phyloP scores from a whole-genome alignment of 2,113 vertebrate genomes.

The Hipposideros armiger region DNA sequence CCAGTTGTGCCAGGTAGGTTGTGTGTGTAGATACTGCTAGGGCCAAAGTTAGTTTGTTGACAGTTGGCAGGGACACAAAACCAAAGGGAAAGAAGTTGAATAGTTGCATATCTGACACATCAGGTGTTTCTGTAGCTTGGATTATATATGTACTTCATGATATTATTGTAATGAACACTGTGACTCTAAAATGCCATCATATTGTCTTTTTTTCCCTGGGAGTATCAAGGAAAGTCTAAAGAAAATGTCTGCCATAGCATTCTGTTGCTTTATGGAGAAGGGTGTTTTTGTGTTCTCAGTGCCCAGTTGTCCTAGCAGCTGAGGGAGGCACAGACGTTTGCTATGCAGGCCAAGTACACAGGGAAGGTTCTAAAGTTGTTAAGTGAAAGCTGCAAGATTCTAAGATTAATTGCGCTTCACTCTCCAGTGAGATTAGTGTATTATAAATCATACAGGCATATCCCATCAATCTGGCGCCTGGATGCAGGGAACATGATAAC shows the following conservation, averaged over 20 bases:
- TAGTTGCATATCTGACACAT: neutral
- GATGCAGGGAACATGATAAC: slow-evolving; percentile 72
- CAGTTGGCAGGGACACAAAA: neutral
- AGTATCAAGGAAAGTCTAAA: neutral
- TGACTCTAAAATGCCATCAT: neutral
- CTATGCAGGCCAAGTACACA: slow-evolving; percentile 67
- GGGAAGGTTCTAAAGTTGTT: slow-evolving; percentile 73
- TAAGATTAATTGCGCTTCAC: slow-evolving; percentile 82
- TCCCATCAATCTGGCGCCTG: slow-evolving; percentile 73
- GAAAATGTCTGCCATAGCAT: neutral
- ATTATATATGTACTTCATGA: neutral
- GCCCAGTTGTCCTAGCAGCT: neutral
- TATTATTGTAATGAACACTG: neutral
- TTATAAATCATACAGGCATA: slow-evolving; percentile 80
- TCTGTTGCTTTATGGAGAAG: neutral
- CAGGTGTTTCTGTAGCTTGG: neutral
- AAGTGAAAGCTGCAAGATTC: slow-evolving; percentile 73
- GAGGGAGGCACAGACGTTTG: slow-evolving; percentile 14
- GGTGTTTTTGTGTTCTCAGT: neutral
- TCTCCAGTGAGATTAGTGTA: slow-evolving; percentile 79
- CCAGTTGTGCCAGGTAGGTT: neutral
- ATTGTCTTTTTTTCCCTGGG: neutral
- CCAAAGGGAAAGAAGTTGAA: neutral
- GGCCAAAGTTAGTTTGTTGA: neutral
- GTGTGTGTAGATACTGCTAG: neutral